Conservation (phyloP, 2,888 invertebrate species). For the Pyrochroa serraticornis region DNA sequence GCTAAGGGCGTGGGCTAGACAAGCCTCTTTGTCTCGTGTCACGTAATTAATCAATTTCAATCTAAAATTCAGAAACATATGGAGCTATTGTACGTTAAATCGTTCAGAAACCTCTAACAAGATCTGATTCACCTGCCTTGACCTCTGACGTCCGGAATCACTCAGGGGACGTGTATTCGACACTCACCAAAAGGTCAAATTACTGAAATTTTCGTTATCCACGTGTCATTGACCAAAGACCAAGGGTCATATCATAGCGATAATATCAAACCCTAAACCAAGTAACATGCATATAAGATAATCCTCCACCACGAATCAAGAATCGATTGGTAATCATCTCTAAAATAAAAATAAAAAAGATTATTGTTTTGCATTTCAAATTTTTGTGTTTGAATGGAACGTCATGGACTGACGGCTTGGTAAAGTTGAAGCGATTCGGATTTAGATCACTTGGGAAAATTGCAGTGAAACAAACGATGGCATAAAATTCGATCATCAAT, state of each 20-base stretch:
- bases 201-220: too few species aligned
- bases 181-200: too few species aligned
- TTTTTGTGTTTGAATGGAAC: too few species aligned
- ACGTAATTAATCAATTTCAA: constrained; percentile 15
- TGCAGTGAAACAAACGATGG: constrained; percentile 7
- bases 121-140: background rate
- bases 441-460: constrained; percentile 1
- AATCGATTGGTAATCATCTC: too few species aligned
- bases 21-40: constrained; percentile 11
- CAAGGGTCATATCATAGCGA: background rate
- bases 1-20: constrained; percentile 1
- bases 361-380: too few species aligned
- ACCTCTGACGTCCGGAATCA: too few species aligned
- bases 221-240: background rate
- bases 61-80: constrained; percentile 3
- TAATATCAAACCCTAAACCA: background rate
- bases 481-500: constrained; percentile 4
- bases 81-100: background rate
- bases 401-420: too few species aligned
- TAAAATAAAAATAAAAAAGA: too few species aligned
- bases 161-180: too few species aligned
- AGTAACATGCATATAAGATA: background rate
- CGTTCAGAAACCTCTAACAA: background rate
- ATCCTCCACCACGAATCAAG: background rate
- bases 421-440: background rate